A percentile compares a stretch with the other conserved stretches of the same genome.
Evolutionary conservation across 1,140 invertebrate species (phyloP).

Genomic region (Drosophila punjabiensis): DNA sequence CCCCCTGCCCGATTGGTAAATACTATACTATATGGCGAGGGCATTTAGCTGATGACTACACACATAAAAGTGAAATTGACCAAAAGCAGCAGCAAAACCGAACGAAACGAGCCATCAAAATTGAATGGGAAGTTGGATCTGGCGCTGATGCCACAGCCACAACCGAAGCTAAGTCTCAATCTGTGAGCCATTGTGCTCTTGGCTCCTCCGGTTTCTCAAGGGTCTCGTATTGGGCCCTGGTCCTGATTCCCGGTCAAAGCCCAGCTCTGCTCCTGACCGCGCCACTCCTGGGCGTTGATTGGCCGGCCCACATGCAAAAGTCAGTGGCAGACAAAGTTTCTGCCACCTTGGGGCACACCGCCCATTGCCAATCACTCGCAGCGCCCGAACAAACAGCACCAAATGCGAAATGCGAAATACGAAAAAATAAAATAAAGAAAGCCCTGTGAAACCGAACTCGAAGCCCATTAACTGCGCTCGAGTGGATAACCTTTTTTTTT

Average conservation of each 20-base stretch:
- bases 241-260: constrained; percentile 23
- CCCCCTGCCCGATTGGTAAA: constrained; percentile 24
- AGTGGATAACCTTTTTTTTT: constrained; percentile 63
- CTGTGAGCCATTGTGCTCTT: constrained; percentile 4
- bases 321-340: constrained; percentile 60
- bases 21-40: constrained; percentile 39
- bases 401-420: constrained; percentile 12
- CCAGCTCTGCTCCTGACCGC: constrained; percentile 15
- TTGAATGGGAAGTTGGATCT: constrained; percentile 60
- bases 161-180: constrained; percentile 15
- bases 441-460: constrained; percentile 61
- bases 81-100: constrained; percentile 55
- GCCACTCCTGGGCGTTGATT: constrained; percentile 57
- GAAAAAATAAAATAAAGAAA: constrained; percentile 38
- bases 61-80: constrained; percentile 82
- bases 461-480: constrained; percentile 77
- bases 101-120: constrained; percentile 66
- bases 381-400: constrained; percentile 29
- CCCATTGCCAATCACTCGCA: constrained; percentile 66
- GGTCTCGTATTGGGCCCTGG: constrained; percentile 30
- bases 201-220: constrained; percentile 28
- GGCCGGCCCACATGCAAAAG: constrained; percentile 54
- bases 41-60: constrained; percentile 76
- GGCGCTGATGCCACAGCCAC: constrained; percentile 1
- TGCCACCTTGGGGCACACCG: constrained; percentile 47